These are phyloP conservation scores for Dichetophora obliterata DNA, from an alignment of 2,888 invertebrate genomes.

Conservation along the genomic window DNA sequence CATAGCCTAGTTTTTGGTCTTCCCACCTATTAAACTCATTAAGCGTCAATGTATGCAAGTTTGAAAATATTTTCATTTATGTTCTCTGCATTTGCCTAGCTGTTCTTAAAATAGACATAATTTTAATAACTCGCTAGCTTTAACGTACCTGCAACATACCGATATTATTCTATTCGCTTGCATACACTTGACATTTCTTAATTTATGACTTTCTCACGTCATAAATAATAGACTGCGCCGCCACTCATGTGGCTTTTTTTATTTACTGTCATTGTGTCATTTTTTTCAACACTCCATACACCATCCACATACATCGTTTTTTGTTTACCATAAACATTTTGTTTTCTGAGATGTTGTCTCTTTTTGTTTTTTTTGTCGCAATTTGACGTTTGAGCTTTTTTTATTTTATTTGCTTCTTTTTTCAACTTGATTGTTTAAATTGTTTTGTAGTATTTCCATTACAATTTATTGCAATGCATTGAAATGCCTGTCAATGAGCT, in stretches of 20 bases:
- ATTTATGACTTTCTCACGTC: slow-evolving; percentile 51
- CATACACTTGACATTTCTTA: slow-evolving; percentile 37
- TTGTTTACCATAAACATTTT: slow-evolving; percentile 39
- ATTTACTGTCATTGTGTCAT: neutral
- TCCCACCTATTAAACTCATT: neutral
- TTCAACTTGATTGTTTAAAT: slow-evolving; percentile 19
- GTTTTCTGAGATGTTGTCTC: slow-evolving; percentile 48
- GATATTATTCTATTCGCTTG: neutral
- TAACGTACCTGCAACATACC: neutral
- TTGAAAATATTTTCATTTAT: too few relatives aligned
- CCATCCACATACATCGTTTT: neutral
- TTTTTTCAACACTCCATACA: neutral
- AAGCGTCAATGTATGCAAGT: too few relatives aligned
- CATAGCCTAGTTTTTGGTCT: neutral
- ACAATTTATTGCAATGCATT: slow-evolving; percentile 13
- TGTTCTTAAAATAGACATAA: neutral
- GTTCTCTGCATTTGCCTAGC: too few relatives aligned
- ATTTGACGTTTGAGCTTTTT: slow-evolving; percentile 31
- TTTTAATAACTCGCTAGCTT: neutral
- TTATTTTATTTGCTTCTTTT: neutral
- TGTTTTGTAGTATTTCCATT: neutral
- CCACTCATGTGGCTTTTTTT: neutral
- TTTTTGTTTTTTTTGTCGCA: slow-evolving; percentile 44
- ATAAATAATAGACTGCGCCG: slow-evolving; percentile 7
- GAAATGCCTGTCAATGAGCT: slow-evolving; percentile 37